Conservation (phyloP, 2,888 invertebrate genomes). For the Carpatolechia fugitivella region DNA sequence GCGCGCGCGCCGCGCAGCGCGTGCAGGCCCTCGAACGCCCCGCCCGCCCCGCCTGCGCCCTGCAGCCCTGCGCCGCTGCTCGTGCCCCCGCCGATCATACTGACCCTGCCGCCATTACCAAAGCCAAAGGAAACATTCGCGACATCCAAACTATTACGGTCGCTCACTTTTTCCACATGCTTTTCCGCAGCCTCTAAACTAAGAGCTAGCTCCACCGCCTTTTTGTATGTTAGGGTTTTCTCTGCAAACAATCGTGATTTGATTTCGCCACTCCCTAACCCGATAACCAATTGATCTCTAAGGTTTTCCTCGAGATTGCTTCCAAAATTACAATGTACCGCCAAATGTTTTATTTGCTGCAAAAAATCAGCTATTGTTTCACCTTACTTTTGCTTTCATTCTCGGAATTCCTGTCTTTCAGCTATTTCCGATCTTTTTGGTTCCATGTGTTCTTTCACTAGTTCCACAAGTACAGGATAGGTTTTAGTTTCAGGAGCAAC, state of each 20-base stretch:
- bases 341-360: constrained; percentile 2
- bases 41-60: neutral
- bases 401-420: neutral
- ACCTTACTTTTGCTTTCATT: neutral
- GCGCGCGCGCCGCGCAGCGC: neutral
- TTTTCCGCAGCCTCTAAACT: no score
- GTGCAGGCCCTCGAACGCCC: neutral
- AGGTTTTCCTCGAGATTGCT: neutral
- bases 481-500: no score
- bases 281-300: neutral
- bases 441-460: neutral
- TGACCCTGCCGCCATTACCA: no score
- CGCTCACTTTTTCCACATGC: no score
- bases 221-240: no score
- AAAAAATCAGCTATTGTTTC: neutral
- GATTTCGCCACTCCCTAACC: neutral
- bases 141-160: neutral
- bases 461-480: neutral
- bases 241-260: no score
- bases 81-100: neutral
- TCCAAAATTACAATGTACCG: constrained; percentile 3
- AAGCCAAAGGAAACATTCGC: neutral
- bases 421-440: constrained; percentile 5
- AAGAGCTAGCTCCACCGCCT: no score
- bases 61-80: neutral